Evolutionary conservation across 1,140 invertebrate species (phyloP).

Genomic region (Hycleus phaleratus): DNA sequence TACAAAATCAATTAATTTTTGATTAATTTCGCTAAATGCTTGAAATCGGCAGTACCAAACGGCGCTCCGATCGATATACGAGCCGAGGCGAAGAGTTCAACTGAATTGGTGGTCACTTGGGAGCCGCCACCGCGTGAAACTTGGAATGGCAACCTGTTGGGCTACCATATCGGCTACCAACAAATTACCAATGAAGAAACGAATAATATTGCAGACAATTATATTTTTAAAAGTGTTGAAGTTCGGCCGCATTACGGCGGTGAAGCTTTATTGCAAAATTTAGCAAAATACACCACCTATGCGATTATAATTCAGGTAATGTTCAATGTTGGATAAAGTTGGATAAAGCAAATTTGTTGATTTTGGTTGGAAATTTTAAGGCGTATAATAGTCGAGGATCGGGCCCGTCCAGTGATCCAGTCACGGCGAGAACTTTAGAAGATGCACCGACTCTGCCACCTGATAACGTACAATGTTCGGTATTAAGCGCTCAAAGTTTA

Average conservation of each 20-base stretch:
- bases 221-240: conserved; percentile 66
- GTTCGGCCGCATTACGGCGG: conserved; percentile 57
- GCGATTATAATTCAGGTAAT: conserved; percentile 71
- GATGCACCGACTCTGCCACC: conserved; percentile 72
- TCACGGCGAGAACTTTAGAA: conserved; percentile 67
- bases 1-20: conserved; percentile 5
- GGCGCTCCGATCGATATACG: conserved; percentile 77
- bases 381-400: conserved; percentile 87
- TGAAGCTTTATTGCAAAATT: conserved; percentile 54
- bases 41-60: conserved; percentile 59
- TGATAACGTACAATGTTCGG: conserved; percentile 67
- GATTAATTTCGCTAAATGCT: neutral
- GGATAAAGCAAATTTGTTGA: neutral
- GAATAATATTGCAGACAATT: conserved; percentile 44
- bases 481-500: conserved; percentile 72
- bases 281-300: conserved; percentile 84
- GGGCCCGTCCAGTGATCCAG: conserved; percentile 77
- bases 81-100: conserved; percentile 81
- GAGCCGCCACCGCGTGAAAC: conserved; percentile 77
- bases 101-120: conserved; percentile 82
- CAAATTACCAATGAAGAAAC: conserved; percentile 46
- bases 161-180: conserved; percentile 89
- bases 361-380: conserved; percentile 13
- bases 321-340: neutral
- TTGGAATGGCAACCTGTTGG: conserved; percentile 86